Base-by-base conservation (phyloP, 2,888 invertebrate genomes). In the Apodemia duryi region DNA sequence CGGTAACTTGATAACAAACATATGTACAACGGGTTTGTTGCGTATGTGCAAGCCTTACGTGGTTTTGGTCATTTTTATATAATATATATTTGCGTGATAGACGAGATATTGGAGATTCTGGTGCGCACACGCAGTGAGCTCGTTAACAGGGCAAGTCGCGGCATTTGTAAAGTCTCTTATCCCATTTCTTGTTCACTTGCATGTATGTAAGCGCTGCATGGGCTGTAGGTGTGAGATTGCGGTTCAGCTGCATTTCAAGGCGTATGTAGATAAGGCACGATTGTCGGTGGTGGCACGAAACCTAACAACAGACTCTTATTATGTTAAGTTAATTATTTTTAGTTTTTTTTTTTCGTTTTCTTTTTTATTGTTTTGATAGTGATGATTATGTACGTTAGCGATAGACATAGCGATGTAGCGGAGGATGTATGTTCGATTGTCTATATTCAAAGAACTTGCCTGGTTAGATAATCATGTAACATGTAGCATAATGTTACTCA, bases 231-330 rank as follows among this genome's bases (percentile, higher is more conserved):
- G 43, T 11, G 11, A 35, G 35, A 43, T 21, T 21, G 7, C 11
- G 3, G 43, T 11, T 43, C 13, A 2, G 46, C 4, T 46, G 11
- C 0, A 4, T 21, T 21, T 21, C 21, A 4, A 13, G 2, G 46
- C 10, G 10, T 11, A 5, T 21, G 57, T 57, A 57, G 28, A 5
- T 11, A 32, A 28, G 11, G 66, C 69, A 67, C 66, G 69, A 32
- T 61, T 65, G 51, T 41, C 38, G 62, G 60, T 60, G 54, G 21
- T 51, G 46, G 67, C 69, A 67, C 11, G 28, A 29, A 66, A 66
- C 64, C 64, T 57, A 54, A 68, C 69, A 67, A 72, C 72, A 72
- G 72, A 72, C 71, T 70, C 69, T 57, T 66, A 60, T 69, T 71
- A 69, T 64, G 65, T 70, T 70, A 54, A 54, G 10, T 54, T 54